Base-by-base conservation (phyloP, 2,113 vertebrate genomes). In the Falco punctatus region DNA sequence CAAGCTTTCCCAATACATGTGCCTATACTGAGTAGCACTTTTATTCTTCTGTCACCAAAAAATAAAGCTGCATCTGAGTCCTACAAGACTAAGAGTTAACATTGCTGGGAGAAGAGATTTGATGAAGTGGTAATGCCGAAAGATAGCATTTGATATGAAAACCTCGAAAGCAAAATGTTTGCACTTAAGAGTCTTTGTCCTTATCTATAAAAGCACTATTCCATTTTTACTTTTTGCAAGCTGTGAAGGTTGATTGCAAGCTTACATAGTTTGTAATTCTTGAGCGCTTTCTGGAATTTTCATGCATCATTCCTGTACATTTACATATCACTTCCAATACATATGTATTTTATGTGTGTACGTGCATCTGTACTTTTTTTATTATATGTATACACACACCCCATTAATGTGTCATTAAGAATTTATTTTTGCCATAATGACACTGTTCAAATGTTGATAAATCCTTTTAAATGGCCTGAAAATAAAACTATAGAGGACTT, bases 61-160 rank as follows among this genome's bases (percentile, higher is more conserved):
- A 49, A 6, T 24, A 57, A 48, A 75, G 2, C 15, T 72, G 5
- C 19, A 24, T 83, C 6, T 62, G 35, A 33, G 22, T 71, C 9
- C 12, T 79, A 1, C 0, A 0, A 5, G 23, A 9, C 14, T 59
- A 3, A 3, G 46, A 84, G 33, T 81, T 90, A 48, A n/a, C 10
- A 5, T 26, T 73, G 30, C 33, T 49, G 54, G 24, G 42, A 83
- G 32, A 46, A 65, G 55, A 86, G 18, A 75, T 35, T 30, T 62
- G 62, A 73, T 40, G 49, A 95, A 65, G 16, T 2, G 1, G 12
- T 86, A 55, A 70, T 64, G 24, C 42, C 24, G 27, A 51, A 88
- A 55, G 19, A 30, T n/a, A 75, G 71, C 57, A 12, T 48, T 40
- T 38, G 54, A 10, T 19, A 44, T 65, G 18, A 86, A 64, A 82